Conservation (phyloP, 2,888 invertebrate genomes). For the Poecilobothrus nobilitatus region DNA sequence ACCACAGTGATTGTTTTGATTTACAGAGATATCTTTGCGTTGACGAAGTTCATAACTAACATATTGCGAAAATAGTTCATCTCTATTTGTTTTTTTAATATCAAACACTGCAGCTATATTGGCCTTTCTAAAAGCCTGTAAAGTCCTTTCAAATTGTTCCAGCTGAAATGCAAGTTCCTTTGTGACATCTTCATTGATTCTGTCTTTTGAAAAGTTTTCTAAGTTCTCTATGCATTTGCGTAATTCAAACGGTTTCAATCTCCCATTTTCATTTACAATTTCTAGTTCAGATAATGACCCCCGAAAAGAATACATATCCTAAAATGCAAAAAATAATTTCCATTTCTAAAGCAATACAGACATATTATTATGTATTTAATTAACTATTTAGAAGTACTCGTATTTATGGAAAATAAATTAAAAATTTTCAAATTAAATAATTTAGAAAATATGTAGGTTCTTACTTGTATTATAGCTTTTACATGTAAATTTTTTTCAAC, state of each 20-base stretch:
- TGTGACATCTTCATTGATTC: constrained; percentile 52
- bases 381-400: no score
- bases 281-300: constrained; percentile 63
- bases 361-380: no score
- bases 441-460: constrained; percentile 7
- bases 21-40: constrained; percentile 36
- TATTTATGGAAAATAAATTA: no score
- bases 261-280: constrained; percentile 65
- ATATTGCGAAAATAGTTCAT: constrained; percentile 58
- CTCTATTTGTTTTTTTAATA: constrained; percentile 67
- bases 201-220: constrained; percentile 58
- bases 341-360: no score
- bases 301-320: constrained; percentile 70
- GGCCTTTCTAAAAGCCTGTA: constrained; percentile 70
- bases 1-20: constrained; percentile 52
- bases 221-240: constrained; percentile 63
- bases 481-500: constrained; percentile 73
- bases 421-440: neutral
- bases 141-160: constrained; percentile 61
- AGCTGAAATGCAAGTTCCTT: constrained; percentile 61
- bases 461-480: constrained; percentile 74
- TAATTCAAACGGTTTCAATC: constrained; percentile 57
- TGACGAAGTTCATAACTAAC: constrained; percentile 53
- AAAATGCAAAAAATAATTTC: constrained; percentile 23
- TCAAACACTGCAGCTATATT: constrained; percentile 69